A percentile compares a stretch with the other conserved stretches of the same genome.
Evolutionary conservation across 2,797 vertebrate species (phyloP).

Genomic region (Galaxias olidus): DNA sequence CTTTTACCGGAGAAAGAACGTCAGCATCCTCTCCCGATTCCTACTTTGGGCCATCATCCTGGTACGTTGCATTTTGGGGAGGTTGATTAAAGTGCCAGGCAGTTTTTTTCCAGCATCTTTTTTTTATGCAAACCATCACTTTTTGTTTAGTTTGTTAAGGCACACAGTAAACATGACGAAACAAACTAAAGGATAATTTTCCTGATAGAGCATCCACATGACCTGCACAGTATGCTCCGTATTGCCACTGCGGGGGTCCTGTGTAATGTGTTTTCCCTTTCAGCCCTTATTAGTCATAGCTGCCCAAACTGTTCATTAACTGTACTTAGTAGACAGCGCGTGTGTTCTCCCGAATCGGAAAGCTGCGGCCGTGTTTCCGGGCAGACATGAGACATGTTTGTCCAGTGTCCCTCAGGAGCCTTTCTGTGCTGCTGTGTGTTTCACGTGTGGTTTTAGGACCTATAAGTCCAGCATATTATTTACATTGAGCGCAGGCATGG

Average conservation of each 20-base stretch:
- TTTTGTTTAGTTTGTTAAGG: too few relatives aligned
- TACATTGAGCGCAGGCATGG: slow-evolving; percentile 23
- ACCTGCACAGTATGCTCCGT: background rate
- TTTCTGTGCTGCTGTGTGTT: slow-evolving; percentile 47
- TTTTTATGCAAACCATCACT: too few relatives aligned
- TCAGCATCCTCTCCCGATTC: slow-evolving; percentile 77
- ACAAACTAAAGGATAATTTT: too few relatives aligned
- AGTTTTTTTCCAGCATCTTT: too few relatives aligned
- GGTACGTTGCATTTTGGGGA: slow-evolving; percentile 70
- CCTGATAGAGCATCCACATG: too few relatives aligned
- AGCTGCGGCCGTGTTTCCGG: slow-evolving; percentile 64
- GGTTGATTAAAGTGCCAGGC: too few relatives aligned
- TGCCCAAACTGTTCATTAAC: slow-evolving; percentile 53
- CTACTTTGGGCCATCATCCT: slow-evolving; percentile 78
- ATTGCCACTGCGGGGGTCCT: slow-evolving; percentile 44
- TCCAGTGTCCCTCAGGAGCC: slow-evolving; percentile 52
- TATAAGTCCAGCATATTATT: slow-evolving; percentile 38
- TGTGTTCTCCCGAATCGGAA: slow-evolving; percentile 52
- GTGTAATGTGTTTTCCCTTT: slow-evolving; percentile 32
- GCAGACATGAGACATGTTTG: slow-evolving; percentile 61
- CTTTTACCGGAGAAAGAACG: slow-evolving; percentile 67
- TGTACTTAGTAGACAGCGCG: slow-evolving; percentile 38
- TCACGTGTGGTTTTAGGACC: slow-evolving; percentile 59
- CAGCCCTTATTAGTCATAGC: slow-evolving; percentile 49
- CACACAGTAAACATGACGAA: too few relatives aligned